Evolutionary conservation across 2,797 vertebrate genomes (phyloP).

Genomic region (Myotis daubentonii): DNA sequence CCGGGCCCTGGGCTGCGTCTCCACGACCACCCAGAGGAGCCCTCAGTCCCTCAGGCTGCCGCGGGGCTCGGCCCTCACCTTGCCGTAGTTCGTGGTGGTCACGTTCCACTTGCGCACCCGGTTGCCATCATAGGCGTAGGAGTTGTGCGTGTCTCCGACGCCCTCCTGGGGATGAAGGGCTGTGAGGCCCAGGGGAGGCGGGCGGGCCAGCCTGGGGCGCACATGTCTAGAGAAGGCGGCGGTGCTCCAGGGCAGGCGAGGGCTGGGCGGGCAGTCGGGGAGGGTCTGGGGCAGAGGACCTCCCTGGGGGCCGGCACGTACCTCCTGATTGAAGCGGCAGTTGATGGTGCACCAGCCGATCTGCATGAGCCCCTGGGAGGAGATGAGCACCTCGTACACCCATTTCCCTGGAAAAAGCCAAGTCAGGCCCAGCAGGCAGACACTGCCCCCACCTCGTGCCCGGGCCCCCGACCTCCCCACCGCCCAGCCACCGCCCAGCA

Average conservation of each 20-base stretch:
- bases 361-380: slow-evolving; percentile 99
- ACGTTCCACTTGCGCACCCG: slow-evolving; percentile 99
- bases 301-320: slow-evolving; percentile 57
- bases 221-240: no score
- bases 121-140: slow-evolving; percentile 97
- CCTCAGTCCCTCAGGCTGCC: not conserved
- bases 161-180: slow-evolving; percentile 89
- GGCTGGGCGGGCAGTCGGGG: no score
- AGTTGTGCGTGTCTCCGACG: slow-evolving; percentile 96
- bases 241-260: no score
- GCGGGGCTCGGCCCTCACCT: slow-evolving; percentile 87
- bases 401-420: slow-evolving; percentile 91
- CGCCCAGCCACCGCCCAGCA: not conserved
- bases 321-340: slow-evolving; percentile 99
- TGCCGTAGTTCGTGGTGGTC: slow-evolving; percentile 98
- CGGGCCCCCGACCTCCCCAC: not conserved
- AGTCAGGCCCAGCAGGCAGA: not conserved
- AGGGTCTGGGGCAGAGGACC: not conserved
- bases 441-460: not conserved
- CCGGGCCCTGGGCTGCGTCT: not conserved
- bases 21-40: not conserved
- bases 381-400: slow-evolving; percentile 98
- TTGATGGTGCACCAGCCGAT: slow-evolving; percentile 98
- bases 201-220: no score
- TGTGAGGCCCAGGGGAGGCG: not conserved